phyloP scores from a whole-genome alignment of 1,140 invertebrate genomes.

The Papilio xuthus region DNA sequence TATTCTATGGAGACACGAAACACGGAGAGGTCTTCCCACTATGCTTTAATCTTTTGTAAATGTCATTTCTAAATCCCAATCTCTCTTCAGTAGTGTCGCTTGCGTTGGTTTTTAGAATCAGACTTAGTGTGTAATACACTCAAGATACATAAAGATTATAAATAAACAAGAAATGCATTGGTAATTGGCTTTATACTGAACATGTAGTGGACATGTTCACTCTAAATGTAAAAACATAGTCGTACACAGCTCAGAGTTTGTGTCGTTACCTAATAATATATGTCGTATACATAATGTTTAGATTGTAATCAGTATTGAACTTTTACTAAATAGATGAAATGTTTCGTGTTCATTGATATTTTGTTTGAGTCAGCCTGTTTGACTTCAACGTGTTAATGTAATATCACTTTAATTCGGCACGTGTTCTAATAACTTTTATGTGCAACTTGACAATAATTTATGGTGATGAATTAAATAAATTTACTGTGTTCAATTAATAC shows the following conservation, averaged over 20 bases:
- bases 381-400: constrained; percentile 52
- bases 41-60: constrained; percentile 37
- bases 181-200: constrained; percentile 80
- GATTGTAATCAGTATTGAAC: constrained; percentile 61
- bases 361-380: constrained; percentile 55
- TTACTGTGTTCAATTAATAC: constrained; percentile 13
- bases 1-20: background rate
- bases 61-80: constrained; percentile 37
- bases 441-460: constrained; percentile 58
- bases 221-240: constrained; percentile 73
- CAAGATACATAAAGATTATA: constrained; percentile 64
- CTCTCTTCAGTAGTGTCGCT: constrained; percentile 45
- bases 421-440: constrained; percentile 51
- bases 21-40: background rate
- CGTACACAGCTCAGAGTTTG: constrained; percentile 42
- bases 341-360: constrained; percentile 70
- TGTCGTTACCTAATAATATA: constrained; percentile 51
- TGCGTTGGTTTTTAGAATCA: constrained; percentile 53
- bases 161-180: constrained; percentile 79
- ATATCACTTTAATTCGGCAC: constrained; percentile 51
- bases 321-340: constrained; percentile 59
- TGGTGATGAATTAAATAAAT: constrained; percentile 39
- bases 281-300: constrained; percentile 68
- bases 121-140: constrained; percentile 51
- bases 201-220: constrained; percentile 71